Conservation (phyloP, 2,113 vertebrate genomes). For the Chunga burmeisteri region DNA sequence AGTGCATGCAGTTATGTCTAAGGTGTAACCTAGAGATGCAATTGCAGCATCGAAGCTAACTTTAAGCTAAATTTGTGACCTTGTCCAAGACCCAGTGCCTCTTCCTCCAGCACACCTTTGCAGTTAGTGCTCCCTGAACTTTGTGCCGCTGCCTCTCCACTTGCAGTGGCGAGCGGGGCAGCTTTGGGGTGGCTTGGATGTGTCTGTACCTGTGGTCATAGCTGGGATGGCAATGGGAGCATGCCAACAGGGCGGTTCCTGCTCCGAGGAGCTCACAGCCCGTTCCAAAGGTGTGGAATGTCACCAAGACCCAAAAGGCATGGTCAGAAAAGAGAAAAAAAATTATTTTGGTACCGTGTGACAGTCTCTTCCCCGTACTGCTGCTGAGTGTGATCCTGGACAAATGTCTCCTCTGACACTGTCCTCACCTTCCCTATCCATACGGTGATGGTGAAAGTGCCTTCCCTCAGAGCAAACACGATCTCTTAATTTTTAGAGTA, state of each 20-base stretch:
- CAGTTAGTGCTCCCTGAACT: not conserved
- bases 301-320: not conserved
- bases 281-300: not conserved
- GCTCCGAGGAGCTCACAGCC: not conserved
- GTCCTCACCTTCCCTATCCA: not conserved
- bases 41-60: not conserved
- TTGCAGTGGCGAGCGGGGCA: not conserved
- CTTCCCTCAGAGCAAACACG: not conserved
- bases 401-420: not conserved
- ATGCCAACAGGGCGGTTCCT: not conserved
- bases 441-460: not conserved
- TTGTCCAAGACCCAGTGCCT: not conserved
- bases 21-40: not conserved
- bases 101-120: not conserved
- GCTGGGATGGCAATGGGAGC: not conserved
- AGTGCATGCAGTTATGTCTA: not conserved
- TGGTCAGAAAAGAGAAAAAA: not conserved
- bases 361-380: not conserved
- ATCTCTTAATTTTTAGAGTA: not conserved
- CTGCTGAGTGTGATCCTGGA: not conserved
- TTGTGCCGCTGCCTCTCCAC: accelerated
- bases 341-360: accelerated
- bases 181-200: not conserved
- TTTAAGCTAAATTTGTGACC: not conserved
- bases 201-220: not conserved